Evolutionary conservation across 1,140 invertebrate species (phyloP).

Genomic region (Euglossa dilemma): DNA sequence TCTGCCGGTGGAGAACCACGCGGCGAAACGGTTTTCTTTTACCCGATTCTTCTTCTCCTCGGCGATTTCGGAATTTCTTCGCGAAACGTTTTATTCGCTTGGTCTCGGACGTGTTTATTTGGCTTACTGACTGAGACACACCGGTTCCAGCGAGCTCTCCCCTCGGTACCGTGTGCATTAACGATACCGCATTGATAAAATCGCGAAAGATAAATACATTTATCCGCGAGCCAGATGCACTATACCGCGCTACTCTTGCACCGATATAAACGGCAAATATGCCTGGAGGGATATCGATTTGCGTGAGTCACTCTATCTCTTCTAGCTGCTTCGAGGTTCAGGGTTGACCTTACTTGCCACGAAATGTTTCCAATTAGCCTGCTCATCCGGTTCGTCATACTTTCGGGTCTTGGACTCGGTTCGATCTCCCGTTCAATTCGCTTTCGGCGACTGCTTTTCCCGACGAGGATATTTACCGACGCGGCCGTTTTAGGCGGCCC

Average conservation of each 20-base stretch:
- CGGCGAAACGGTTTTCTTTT: no score
- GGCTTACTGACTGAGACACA: neutral
- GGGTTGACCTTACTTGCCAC: constrained; percentile 65
- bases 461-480: neutral
- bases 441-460: no score
- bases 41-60: no score
- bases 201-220: constrained; percentile 13
- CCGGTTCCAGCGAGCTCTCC: neutral
- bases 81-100: neutral
- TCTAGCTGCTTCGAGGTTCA: constrained; percentile 57
- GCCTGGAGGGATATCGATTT: constrained; percentile 72
- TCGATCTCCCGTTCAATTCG: no score
- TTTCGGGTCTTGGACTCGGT: neutral
- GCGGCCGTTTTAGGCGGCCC: no score
- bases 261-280: constrained; percentile 45
- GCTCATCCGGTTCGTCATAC: neutral
- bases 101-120: neutral
- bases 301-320: constrained; percentile 70
- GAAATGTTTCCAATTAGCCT: constrained; percentile 48
- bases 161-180: neutral
- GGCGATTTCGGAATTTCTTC: neutral
- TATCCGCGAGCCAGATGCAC: constrained; percentile 11
- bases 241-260: constrained; percentile 12
- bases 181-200: constrained; percentile 4
- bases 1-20: no score